Conservation (phyloP, 1,140 invertebrate genomes). For the Eubasilissa regina region DNA sequence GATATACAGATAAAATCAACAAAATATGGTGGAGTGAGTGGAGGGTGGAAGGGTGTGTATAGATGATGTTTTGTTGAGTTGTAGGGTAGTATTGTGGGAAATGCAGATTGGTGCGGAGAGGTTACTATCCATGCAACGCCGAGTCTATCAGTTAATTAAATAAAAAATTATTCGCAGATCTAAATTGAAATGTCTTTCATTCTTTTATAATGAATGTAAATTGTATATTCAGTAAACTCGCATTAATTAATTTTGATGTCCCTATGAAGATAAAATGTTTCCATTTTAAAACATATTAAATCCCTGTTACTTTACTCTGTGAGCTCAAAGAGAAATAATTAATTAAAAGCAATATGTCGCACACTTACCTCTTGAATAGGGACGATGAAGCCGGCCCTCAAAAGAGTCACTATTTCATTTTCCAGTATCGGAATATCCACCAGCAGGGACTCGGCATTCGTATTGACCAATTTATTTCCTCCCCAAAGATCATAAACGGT, state of each 20-base stretch:
- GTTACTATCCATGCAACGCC: no score
- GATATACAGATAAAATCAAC: no score
- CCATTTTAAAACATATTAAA: background rate
- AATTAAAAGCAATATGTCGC: conserved; percentile 2
- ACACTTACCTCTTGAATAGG: conserved; percentile 59
- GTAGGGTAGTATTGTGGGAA: no score
- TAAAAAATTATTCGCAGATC: no score
- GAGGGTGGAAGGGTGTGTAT: no score
- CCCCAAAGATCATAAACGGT: conserved; percentile 66
- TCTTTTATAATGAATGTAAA: background rate
- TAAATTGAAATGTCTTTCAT: background rate
- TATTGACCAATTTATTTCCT: conserved; percentile 57
- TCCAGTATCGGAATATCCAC: conserved; percentile 61
- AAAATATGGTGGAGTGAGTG: no score
- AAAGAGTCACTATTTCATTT: conserved; percentile 63
- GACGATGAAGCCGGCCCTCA: conserved; percentile 63
- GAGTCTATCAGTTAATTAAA: no score
- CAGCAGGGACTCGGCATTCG: conserved; percentile 48
- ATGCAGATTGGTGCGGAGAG: no score
- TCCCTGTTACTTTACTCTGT: background rate
- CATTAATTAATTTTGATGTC: background rate
- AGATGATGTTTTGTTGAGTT: no score
- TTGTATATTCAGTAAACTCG: background rate
- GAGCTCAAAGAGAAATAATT: background rate
- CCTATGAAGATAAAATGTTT: background rate